Conservation (phyloP, 2,797 vertebrate species). For the Melanogrammus aeglefinus region DNA sequence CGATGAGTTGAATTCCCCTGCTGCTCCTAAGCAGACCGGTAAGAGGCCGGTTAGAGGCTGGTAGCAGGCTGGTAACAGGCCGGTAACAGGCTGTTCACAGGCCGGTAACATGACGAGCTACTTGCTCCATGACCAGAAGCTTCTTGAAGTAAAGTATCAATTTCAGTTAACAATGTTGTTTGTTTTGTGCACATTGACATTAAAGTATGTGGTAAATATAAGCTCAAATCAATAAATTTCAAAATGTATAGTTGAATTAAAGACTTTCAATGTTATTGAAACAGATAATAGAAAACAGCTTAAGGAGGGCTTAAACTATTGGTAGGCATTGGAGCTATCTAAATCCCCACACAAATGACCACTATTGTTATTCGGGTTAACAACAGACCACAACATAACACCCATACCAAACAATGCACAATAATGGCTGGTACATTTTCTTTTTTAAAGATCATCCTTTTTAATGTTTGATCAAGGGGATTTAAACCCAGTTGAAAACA, state of each 20-base stretch:
- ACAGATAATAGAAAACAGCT: background rate
- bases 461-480: background rate
- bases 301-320: background rate
- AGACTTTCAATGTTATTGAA: background rate
- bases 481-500: background rate
- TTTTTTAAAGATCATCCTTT: background rate
- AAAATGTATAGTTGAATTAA: background rate
- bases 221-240: background rate
- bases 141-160: background rate
- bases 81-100: too few species aligned
- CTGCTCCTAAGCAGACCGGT: too few species aligned
- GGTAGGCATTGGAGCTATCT: background rate
- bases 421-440: background rate
- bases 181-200: background rate
- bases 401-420: background rate
- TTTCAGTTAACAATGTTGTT: background rate
- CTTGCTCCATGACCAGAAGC: background rate
- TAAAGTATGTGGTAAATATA: background rate
- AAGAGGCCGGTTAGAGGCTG: too few species aligned
- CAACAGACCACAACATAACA: background rate
- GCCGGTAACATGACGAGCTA: too few species aligned
- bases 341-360: background rate
- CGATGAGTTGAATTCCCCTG: background rate
- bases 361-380: background rate
- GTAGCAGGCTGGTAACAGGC: background rate